These are phyloP conservation scores for Paramormyrops hopkinsi DNA, from an alignment of 2,797 vertebrate genomes.

Conservation along the genomic window DNA sequence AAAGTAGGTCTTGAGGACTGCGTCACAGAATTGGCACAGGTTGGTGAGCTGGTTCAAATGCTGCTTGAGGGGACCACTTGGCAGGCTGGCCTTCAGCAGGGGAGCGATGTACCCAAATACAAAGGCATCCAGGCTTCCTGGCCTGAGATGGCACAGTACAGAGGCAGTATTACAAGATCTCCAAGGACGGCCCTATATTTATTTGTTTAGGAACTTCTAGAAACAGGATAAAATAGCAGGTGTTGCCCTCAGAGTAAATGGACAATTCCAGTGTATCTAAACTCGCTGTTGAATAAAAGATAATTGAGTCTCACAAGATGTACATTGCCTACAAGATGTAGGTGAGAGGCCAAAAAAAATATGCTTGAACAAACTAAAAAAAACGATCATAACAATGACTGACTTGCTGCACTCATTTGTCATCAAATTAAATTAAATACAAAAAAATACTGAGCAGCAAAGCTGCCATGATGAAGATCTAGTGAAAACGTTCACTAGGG, in stretches of 20 bases:
- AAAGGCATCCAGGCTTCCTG: constrained; percentile 90
- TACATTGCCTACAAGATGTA: background rate
- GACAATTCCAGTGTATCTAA: background rate
- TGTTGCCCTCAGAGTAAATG: background rate
- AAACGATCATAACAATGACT: background rate
- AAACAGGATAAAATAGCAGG: background rate
- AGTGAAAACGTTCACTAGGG: background rate
- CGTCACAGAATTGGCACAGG: constrained; percentile 83
- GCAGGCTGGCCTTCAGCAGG: constrained; percentile 79
- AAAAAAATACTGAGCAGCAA: background rate
- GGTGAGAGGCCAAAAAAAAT: background rate
- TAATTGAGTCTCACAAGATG: background rate
- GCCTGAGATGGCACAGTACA: constrained; percentile 56
- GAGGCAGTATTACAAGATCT: background rate
- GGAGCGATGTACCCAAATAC: constrained; percentile 92
- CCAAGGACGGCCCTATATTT: background rate
- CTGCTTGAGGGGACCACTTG: constrained; percentile 80
- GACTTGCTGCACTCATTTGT: background rate
- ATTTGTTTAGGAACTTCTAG: background rate
- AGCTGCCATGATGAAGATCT: background rate
- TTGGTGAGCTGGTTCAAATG: constrained; percentile 91
- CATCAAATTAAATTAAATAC: background rate
- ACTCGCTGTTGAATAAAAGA: background rate
- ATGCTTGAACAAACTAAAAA: background rate
- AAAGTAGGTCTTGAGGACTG: constrained; percentile 79